Evolutionary conservation across 2,113 vertebrate species (phyloP).

Genomic region (Casuarius casuarius): DNA sequence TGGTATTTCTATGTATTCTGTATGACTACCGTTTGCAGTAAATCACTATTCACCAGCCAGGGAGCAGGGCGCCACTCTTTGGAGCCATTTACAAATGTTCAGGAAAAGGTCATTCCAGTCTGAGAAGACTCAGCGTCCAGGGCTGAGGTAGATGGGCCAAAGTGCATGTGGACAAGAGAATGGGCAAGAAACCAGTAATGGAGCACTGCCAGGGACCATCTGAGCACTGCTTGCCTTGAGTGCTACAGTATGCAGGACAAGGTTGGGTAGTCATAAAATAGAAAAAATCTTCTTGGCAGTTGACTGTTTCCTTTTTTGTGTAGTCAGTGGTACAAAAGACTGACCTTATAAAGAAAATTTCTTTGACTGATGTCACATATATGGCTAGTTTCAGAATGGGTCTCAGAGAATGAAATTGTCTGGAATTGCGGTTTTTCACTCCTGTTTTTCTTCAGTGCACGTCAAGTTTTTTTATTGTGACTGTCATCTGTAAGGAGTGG

Average conservation of each 20-base stretch:
- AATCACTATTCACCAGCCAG: neutral
- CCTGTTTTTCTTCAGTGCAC: neutral
- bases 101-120: neutral
- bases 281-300: neutral
- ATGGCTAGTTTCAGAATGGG: neutral
- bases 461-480: neutral
- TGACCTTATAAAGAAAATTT: neutral
- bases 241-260: neutral
- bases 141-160: neutral
- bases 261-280: neutral
- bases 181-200: neutral
- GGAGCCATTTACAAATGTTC: neutral
- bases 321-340: neutral
- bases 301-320: neutral
- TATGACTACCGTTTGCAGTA: neutral
- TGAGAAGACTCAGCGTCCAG: neutral
- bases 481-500: neutral
- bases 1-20: neutral
- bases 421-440: neutral
- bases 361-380: neutral
- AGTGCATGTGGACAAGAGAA: neutral
- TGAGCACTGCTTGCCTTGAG: fast-evolving
- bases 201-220: neutral
- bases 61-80: neutral
- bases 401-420: neutral